Base-by-base conservation (phyloP, 2,113 vertebrate genomes). In the Hipposideros armiger region DNA sequence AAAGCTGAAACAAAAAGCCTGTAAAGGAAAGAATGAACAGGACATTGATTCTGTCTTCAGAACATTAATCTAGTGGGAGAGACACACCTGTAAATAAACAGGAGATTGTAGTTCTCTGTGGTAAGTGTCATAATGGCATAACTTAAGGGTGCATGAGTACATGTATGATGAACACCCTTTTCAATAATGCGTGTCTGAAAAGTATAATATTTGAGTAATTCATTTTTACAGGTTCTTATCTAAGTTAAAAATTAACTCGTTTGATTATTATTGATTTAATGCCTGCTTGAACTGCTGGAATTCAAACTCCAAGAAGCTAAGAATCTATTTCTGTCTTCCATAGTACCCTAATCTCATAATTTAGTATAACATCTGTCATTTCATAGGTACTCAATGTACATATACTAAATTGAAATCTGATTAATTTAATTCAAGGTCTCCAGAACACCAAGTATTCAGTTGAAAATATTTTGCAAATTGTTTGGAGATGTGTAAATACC, bases 401-500 rank as follows among this genome's bases (percentile, higher is more conserved):
- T 2, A 13, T 62, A 50, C 30, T 62, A 64, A 54, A 76, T 64
- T 78, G 30, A 78, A 87, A 78, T 78, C 28, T 50, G 20, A 45
- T 86, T 66, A 54, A 54, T 56, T 86, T 69, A 78, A 69, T 50
- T 58, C 22, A 78, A 85, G 54, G 45, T 56, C 47, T 87, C 16
- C 45, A 69, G 52, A 69, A 11, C 13, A 69, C 52, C 60, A 69
- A 78, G 8, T 17, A 50, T 47, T 69, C 16, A 78, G 24, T 11
- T 93, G 60, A 69, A 93, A 78, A 69, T 73, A 76, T 85, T n/a
- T 76, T 47, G 30, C 28, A 87, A 77, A 40, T 50, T 93, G 3
- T 50, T 78, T 36, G 69, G 20, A 85, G 40, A 24, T 67, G 32
- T 70, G 42, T 11, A 24, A 50, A 78, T 77, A 77, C 4, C 28